Evolutionary conservation across 37 sponge, comb jelly and placozoan genomes (phyloP), one percentile per base, ranked within the genome.

Genomic region (Mnemiopsis leidyi): DNA sequence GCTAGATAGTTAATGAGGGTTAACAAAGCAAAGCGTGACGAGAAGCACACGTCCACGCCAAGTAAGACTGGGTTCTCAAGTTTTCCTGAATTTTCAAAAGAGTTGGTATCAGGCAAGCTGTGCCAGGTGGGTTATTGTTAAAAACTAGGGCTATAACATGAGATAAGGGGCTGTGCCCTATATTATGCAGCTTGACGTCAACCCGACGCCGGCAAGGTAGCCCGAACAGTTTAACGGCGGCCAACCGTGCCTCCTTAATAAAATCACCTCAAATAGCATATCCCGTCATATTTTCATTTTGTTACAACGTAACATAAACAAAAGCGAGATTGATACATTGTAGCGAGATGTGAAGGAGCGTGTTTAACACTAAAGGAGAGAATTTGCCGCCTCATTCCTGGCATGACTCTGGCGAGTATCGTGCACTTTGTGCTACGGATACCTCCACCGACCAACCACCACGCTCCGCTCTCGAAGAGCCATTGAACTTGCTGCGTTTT

Each of bases 311-410:
- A 48, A 48, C 61, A 48, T 48, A 48, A 48, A 48, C 61, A 48
- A 48, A 48, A 48, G 61, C 5, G 61, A 48, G 61, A 48, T 29
- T 71, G 75, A 71, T 71, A 71, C 75, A 71, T 23, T 71, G 75
- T 71, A 29, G 75, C 75, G 30, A 71, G 75, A 23, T 71, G n/a
- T n/a, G 68, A 67, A 67, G 68, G 68, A 67, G 68, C 68, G 20
- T 67, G 75, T 71, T 71, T 29, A 71, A 71, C 25, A 71, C n/a
- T 5, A 18, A 28, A n/a, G 21, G 3, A 5, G 75, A 5, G 75
- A 71, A 71, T 29, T 71, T 71, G 30, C 30, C 75, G 25, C 75
- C 25, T 71, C 75, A 71, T 28, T 71, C 75, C 75, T 23, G 30
- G 5, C 9, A 48, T 48, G 61, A 48, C 9, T 48, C 61, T 18